Evolutionary conservation across 64 coral and sea anemone species (phyloP).

Genomic region (Stylophora pistillata): DNA sequence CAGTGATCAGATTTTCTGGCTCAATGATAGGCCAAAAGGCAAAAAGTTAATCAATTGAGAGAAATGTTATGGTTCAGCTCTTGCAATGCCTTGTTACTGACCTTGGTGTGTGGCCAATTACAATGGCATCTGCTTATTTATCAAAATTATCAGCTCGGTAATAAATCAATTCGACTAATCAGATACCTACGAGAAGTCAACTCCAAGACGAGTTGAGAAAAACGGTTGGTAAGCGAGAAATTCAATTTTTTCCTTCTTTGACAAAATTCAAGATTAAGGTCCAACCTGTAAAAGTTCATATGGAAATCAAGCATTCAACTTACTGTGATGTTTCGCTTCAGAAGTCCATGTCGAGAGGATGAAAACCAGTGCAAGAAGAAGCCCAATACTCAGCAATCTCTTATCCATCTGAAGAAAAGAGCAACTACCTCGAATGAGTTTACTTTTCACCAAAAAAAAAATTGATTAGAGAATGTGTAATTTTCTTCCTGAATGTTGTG

Average conservation of each 20-base stretch:
- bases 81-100: background rate
- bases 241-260: background rate
- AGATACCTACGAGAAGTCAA: background rate
- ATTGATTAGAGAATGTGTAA: background rate
- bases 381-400: background rate
- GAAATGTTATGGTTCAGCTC: background rate
- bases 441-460: background rate
- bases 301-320: background rate
- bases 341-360: constrained; percentile 2
- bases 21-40: background rate
- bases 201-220: background rate
- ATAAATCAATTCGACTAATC: background rate
- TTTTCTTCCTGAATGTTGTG: background rate
- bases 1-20: no score
- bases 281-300: background rate
- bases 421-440: background rate
- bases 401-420: constrained; percentile 13
- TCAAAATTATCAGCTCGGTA: no score
- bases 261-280: background rate
- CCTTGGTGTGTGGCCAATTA: background rate
- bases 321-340: constrained; percentile 15
- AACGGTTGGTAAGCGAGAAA: background rate
- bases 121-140: background rate
- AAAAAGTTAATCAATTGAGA: background rate
- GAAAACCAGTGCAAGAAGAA: background rate